Base-by-base conservation (phyloP, 2,888 invertebrate genomes). In the Ceramica pisi region DNA sequence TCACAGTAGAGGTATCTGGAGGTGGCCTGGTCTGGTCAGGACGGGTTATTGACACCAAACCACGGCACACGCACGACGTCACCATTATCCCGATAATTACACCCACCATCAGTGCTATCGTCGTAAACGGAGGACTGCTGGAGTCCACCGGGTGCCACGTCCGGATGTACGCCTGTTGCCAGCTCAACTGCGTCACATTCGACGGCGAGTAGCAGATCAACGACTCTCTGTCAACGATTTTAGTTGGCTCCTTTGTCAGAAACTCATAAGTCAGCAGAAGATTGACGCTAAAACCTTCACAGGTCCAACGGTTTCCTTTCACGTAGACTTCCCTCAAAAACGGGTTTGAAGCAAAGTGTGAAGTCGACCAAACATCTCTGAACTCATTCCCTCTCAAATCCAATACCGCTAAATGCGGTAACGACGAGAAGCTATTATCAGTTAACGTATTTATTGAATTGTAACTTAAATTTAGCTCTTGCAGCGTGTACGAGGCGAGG, bases 271-370 rank as follows among this genome's bases (percentile, higher is more conserved):
- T 97, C 1, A 96, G 91, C 51, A 97, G 92, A 61, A 98, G 96
- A 60, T 97, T 95, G 0, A 92, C 87, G 67, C 96, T 95, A 51
- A 96, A 94, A 79, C 98, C 98, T 71, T 97, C 97, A 87, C 98
- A 98, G 79, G 97, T 96, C 98, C 98, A 98, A 2, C 97, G 97
- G 94, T 98, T 98, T 82, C 98, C 97, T 51, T 97, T 97, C 83
- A 98, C 92, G 86, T 96, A 93, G 41, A 98, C 92, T 86, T 96
- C 95, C 84, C 95, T 94, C 82, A 97, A 93, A 89, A 96, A 96
- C 44, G 95, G 93, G 89, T 97, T 97, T 69, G 96, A 95, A 63
- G 96, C 93, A 88, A 98, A 98, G 88, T 96, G 96, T 74, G 96
- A 94, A 2, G 96, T 94, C 4, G 96, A 93, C 91, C 97, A 96